phyloP scores from a whole-genome alignment of 2,113 vertebrate genomes.

The Ranitomeya imitator region DNA sequence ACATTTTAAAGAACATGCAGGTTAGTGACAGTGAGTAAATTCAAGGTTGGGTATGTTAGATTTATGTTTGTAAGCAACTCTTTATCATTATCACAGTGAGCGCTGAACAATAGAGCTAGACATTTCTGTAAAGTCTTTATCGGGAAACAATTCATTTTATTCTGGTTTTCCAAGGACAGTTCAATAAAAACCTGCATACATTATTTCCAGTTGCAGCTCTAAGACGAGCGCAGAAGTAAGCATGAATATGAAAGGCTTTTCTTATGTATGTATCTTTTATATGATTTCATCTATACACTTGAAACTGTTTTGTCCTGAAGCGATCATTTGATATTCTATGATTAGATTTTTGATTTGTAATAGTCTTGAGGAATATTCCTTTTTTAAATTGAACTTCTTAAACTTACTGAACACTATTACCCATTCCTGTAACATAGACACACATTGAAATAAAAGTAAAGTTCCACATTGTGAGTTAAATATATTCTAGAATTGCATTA shows the following conservation, averaged over 20 bases:
- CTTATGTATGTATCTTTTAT: neutral
- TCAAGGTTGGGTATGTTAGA: conserved; percentile 22
- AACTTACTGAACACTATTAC: too few relatives aligned
- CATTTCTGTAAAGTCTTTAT: conserved; percentile 10
- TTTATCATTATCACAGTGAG: conserved; percentile 19
- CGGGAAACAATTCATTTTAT: conserved; percentile 28
- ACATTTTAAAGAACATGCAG: conserved; percentile 13
- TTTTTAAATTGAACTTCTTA: too few relatives aligned
- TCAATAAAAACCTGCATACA: conserved; percentile 21
- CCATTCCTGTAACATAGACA: too few relatives aligned
- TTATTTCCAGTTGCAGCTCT: neutral
- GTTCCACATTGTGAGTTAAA: too few relatives aligned
- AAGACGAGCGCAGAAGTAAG: neutral
- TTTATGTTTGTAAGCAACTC: conserved; percentile 28
- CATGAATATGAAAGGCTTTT: neutral
- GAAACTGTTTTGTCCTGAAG: too few relatives aligned
- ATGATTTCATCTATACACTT: neutral
- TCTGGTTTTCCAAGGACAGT: conserved; percentile 20
- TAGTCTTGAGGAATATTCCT: neutral
- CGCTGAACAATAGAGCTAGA: neutral
- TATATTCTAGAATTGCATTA: too few relatives aligned
- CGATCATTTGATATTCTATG: too few relatives aligned
- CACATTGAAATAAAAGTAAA: too few relatives aligned
- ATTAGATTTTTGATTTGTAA: neutral
- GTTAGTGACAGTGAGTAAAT: neutral